Percentiles rank a stretch among this genome's conserved stretches.
phyloP scores from a whole-genome alignment of 92 coral and sea anemone genomes.

The Palythoa caribaeorum region DNA sequence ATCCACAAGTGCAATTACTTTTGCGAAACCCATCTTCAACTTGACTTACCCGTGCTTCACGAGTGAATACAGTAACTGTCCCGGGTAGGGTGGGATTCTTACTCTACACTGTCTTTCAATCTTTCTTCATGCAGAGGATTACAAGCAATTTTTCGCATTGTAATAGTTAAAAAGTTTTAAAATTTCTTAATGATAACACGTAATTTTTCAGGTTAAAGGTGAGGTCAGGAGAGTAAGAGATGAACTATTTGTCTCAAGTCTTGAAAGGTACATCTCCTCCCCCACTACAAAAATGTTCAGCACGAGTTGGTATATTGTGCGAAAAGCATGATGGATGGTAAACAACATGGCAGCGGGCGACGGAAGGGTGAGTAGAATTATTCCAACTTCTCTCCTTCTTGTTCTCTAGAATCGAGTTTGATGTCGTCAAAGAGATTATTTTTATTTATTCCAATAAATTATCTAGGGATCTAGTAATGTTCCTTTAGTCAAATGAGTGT shows the following conservation, averaged over 20 bases:
- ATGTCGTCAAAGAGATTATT: background rate
- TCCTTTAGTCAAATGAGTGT: background rate
- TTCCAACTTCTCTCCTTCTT: background rate
- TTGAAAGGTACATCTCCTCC: slow-evolving; percentile 22
- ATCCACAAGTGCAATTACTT: slow-evolving; percentile 88
- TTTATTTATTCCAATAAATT: background rate
- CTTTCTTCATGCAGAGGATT: background rate
- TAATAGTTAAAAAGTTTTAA: background rate
- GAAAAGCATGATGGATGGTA: slow-evolving; percentile 81
- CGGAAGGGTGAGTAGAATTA: slow-evolving; percentile 73
- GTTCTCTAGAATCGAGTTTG: slow-evolving; percentile 33
- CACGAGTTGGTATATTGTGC: slow-evolving; percentile 15
- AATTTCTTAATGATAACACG: background rate
- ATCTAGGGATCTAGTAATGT: background rate
- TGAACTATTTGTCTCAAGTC: background rate
- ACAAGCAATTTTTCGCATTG: background rate
- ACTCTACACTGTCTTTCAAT: background rate
- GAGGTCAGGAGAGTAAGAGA: background rate
- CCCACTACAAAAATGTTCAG: background rate
- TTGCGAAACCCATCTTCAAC: slow-evolving; percentile 67
- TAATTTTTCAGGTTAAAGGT: background rate
- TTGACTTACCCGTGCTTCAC: slow-evolving; percentile 15
- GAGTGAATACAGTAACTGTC: background rate
- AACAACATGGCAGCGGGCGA: slow-evolving; percentile 91
- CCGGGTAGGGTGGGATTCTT: background rate